Evolutionary conservation across 2,797 vertebrate species (phyloP).

Genomic region (Urocyon cinereoargenteus): DNA sequence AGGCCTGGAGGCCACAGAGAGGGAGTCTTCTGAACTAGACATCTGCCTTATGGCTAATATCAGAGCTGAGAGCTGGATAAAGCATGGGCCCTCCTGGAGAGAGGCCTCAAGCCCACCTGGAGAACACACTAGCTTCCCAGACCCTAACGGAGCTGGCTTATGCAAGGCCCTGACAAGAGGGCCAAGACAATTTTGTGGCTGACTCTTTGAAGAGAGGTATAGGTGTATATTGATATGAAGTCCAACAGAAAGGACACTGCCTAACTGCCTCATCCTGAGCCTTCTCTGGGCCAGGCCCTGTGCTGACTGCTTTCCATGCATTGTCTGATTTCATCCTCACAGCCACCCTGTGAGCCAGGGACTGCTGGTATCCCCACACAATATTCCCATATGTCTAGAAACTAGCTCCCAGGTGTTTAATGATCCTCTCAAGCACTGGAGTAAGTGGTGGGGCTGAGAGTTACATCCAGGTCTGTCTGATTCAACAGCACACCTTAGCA

Average conservation of each 20-base stretch:
- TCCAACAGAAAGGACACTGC: neutral
- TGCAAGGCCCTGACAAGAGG: neutral
- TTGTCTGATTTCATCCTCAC: neutral
- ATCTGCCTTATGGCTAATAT: neutral
- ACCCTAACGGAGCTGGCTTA: neutral
- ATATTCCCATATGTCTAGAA: neutral
- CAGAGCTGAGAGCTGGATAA: neutral
- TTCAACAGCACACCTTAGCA: too few species aligned
- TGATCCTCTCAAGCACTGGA: neutral
- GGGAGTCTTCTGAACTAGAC: neutral
- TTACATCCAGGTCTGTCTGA: neutral
- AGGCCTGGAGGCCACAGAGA: neutral
- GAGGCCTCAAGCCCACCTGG: neutral
- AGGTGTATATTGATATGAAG: fast-evolving
- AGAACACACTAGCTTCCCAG: neutral
- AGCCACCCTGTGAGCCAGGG: neutral
- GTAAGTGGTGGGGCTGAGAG: neutral
- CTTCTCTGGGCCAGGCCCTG: neutral
- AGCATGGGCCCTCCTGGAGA: neutral
- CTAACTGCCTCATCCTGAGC: neutral
- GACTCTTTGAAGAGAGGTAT: neutral
- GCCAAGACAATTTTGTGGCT: neutral
- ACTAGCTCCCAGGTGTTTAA: neutral
- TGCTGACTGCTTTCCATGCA: fast-evolving
- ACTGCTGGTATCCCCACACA: too few species aligned